Evolutionary conservation across 2,113 vertebrate genomes (phyloP).

Genomic region (Meriones unguiculatus): DNA sequence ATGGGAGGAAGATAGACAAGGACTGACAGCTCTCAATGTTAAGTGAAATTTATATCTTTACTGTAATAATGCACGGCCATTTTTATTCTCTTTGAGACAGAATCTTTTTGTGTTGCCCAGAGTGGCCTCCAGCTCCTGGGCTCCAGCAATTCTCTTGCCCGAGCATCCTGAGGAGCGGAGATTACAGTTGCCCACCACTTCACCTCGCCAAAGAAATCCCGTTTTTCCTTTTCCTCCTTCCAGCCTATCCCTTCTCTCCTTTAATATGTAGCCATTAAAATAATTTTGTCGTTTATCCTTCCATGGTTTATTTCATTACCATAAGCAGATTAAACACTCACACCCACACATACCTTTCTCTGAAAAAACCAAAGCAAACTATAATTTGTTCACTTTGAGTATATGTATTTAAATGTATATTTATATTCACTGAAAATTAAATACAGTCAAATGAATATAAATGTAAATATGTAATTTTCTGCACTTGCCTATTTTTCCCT

Average conservation of each 20-base stretch:
- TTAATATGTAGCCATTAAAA: constrained; percentile 8
- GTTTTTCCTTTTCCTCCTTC: background rate
- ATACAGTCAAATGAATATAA: constrained; percentile 15
- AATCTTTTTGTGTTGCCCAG: background rate
- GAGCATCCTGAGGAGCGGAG: background rate
- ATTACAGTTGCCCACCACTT: background rate
- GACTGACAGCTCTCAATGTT: background rate
- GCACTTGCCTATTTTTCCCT: background rate
- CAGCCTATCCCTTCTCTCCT: background rate
- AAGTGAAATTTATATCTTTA: too few species aligned
- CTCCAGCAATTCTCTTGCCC: background rate
- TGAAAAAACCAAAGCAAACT: background rate
- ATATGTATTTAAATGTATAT: background rate
- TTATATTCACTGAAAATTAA: background rate
- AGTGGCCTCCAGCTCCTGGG: background rate
- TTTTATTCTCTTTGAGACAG: background rate
- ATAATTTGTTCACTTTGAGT: background rate
- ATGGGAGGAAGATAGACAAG: background rate
- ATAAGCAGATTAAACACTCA: constrained; percentile 24
- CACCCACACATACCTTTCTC: background rate
- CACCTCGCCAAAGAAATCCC: background rate
- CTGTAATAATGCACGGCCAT: too few species aligned
- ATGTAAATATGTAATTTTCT: constrained; percentile 36
- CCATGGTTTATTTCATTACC: background rate
- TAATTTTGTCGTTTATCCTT: constrained; percentile 15